Percentiles rank a stretch among this genome's conserved stretches.
phyloP scores from a whole-genome alignment of 2,797 vertebrate genomes.

The Hippocampus kuda region DNA sequence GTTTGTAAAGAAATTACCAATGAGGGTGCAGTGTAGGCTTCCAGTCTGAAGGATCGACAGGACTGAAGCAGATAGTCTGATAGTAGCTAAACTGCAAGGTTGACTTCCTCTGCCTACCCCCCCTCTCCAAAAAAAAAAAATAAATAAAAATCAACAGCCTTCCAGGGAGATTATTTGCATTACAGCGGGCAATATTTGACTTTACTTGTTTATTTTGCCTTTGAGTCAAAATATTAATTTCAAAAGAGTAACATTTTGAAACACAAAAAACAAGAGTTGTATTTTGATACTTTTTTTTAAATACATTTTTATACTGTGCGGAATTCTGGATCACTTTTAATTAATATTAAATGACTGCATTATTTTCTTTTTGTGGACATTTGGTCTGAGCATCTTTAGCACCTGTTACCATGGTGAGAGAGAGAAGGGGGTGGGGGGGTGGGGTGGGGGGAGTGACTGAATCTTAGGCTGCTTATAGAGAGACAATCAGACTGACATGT shows the following conservation, averaged over 20 bases:
- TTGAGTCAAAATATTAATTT: neutral
- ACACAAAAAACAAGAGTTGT: neutral
- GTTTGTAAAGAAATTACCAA: no score
- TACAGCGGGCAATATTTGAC: neutral
- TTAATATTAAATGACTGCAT: neutral
- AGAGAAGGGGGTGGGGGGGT: no score
- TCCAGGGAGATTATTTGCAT: no score
- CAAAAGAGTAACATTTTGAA: neutral
- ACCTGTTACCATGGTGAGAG: neutral
- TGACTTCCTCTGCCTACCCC: no score
- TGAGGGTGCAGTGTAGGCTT: no score
- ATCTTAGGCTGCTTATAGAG: neutral
- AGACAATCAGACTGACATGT: slow-evolving; percentile 20
- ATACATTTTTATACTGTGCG: neutral
- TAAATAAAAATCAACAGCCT: no score
- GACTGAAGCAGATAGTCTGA: neutral
- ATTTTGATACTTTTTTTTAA: neutral
- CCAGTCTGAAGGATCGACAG: no score
- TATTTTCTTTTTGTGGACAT: neutral
- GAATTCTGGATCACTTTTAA: neutral
- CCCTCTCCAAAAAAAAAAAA: neutral
- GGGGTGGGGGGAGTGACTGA: neutral
- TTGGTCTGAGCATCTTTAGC: neutral
- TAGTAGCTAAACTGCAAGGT: neutral
- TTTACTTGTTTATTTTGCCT: neutral